Evolutionary conservation across 2,888 invertebrate genomes (phyloP).

Genomic region (Agrotis exclamationis): DNA sequence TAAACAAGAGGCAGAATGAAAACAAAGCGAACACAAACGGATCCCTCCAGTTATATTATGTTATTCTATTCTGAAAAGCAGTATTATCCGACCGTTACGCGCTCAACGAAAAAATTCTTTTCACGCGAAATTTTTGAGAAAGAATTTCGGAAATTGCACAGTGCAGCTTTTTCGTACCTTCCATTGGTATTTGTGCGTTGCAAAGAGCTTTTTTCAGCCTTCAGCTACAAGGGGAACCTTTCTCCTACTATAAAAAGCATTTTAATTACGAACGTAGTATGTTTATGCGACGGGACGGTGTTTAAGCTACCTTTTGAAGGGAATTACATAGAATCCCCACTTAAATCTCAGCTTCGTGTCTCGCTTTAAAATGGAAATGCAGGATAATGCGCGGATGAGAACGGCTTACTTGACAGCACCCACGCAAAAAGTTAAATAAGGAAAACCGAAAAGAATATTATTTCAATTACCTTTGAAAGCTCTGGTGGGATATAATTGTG

Average conservation of each 20-base stretch:
- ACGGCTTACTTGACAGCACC: conserved; percentile 70
- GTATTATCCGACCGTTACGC: conserved; percentile 36
- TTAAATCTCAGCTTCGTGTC: conserved; percentile 75
- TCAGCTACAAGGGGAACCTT: conserved; percentile 56
- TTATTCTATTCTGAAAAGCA: conserved; percentile 37
- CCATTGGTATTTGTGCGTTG: conserved; percentile 37
- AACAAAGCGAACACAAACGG: conserved; percentile 45
- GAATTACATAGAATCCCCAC: conserved; percentile 72
- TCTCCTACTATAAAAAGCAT: conserved; percentile 59
- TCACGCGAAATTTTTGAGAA: conserved; percentile 9
- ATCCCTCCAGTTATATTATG: conserved; percentile 31
- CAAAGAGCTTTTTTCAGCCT: conserved; percentile 26
- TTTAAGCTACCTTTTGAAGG: conserved; percentile 74
- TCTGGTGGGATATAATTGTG: conserved; percentile 51
- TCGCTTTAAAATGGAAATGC: conserved; percentile 80
- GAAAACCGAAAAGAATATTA: conserved; percentile 69
- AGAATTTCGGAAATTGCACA: conserved; percentile 28
- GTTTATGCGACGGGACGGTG: conserved; percentile 62
- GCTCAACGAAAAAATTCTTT: conserved; percentile 32
- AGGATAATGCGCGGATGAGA: conserved; percentile 77
- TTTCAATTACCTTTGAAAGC: conserved; percentile 74
- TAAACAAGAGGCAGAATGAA: conserved; percentile 48
- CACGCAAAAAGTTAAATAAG: conserved; percentile 75
- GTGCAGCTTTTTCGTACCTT: conserved; percentile 21
- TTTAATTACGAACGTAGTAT: conserved; percentile 65